Percentiles rank a stretch among this genome's conserved stretches.
phyloP scores from a whole-genome alignment of 2,113 vertebrate genomes.

The Strigops habroptila region DNA sequence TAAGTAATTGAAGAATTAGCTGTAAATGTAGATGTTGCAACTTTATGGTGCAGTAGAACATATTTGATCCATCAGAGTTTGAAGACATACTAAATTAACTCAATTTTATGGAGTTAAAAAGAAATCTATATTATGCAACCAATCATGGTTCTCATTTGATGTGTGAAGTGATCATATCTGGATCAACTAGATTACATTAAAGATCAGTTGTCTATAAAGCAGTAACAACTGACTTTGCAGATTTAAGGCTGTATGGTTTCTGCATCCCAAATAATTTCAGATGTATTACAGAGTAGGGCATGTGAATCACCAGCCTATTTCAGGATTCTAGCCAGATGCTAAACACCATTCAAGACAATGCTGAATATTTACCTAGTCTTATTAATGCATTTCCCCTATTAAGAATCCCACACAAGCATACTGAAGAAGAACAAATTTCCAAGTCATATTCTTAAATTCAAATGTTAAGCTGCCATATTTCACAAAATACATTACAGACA shows the following conservation, averaged over 20 bases:
- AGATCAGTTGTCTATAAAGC: background rate
- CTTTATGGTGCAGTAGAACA: background rate
- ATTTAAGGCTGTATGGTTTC: background rate
- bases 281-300: background rate
- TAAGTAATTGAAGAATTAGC: background rate
- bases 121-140: background rate
- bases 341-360: background rate
- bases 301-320: background rate
- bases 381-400: background rate
- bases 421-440: background rate
- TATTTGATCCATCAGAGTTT: background rate
- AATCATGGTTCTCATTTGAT: background rate
- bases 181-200: background rate
- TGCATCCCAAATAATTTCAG: background rate
- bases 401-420: rapidly evolving
- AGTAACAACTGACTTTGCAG: background rate
- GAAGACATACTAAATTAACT: background rate
- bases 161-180: background rate
- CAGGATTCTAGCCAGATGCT: background rate
- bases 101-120: background rate
- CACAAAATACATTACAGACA: background rate
- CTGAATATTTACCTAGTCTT: background rate
- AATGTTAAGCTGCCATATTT: background rate
- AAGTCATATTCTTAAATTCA: background rate
- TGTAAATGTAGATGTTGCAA: background rate